Base-by-base conservation (phyloP, 2,888 invertebrate genomes). In the Thyatira batis region DNA sequence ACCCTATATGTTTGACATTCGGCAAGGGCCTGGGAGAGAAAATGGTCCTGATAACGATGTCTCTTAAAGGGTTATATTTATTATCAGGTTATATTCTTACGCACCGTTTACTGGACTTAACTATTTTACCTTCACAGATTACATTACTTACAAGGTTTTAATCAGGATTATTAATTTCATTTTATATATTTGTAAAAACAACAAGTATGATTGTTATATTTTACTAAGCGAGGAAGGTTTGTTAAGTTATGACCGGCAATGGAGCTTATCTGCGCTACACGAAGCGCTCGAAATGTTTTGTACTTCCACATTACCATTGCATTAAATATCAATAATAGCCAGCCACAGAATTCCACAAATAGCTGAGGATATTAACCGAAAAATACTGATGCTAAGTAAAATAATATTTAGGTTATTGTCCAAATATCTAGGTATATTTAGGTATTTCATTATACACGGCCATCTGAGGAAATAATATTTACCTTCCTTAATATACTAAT, bases 1-100 rank as follows among this genome's bases (percentile, higher is more conserved):
- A 89, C 87, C 80, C 80, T 85, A 89, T 88, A 87, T 80, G 84
- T 89, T 86, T 88, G 86, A 82, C 80, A 78, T 83, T 85, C 77
- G 76, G 73, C 67, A 73, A 80, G 77, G 76, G 74, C 73, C 71
- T 73, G 61, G 56, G 65, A 69, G 72, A 75, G 78, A 80, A 80
- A 84, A 84, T 83, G 76, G 76, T 66, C 65, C 69, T 73, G 75
- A 83, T 82, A 79, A 80, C 71, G 77, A 73, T 67, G 73, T 62
- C 71, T 78, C 75, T 77, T 80, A 77, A 67, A 68, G 68, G 68
- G 71, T 73, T 73, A 72, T 73, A 69, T 65, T 66, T 65, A 48
- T 45, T 52, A 55, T 49, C 45, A 17, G 30, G 9, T 45, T 57
- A 59, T 58, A 58, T 57, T 60, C 58, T 54, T 51, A 58, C 49